These are phyloP conservation scores for Callyntrura sp. DNA, from an alignment of 2,888 invertebrate genomes.

Conservation along the genomic window DNA sequence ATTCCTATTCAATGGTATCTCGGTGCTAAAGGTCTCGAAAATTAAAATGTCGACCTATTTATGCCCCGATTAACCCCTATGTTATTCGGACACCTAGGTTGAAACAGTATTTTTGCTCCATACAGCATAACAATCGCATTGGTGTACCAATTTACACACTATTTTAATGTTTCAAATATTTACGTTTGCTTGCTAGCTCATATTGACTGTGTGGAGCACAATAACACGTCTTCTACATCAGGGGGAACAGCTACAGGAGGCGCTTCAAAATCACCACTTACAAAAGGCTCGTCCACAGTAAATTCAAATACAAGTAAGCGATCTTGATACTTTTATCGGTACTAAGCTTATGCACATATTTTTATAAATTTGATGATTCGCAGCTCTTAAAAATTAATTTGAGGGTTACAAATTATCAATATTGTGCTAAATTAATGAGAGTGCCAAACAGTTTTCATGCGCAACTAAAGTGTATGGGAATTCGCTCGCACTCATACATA, in stretches of 20 bases:
- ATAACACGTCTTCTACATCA: conserved; percentile 78
- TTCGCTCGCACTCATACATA: conserved; percentile 76
- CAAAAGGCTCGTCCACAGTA: conserved; percentile 76
- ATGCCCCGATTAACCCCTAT: conserved; percentile 72
- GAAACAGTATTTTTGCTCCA: conserved; percentile 60
- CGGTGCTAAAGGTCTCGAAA: conserved; percentile 80
- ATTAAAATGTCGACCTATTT: conserved; percentile 65
- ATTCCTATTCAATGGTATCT: conserved; percentile 58
- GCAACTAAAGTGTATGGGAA: conserved; percentile 65
- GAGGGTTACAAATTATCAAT: neutral
- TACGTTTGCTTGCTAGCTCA: conserved; percentile 69
- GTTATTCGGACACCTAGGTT: conserved; percentile 74
- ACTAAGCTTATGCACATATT: neutral
- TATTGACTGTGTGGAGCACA: conserved; percentile 81
- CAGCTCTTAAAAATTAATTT: conserved; percentile 17
- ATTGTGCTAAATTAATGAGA: conserved; percentile 74
- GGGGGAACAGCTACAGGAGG: conserved; percentile 59
- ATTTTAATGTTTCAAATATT: neutral
- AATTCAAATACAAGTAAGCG: conserved; percentile 71
- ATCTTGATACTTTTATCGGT: neutral
- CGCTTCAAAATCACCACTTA: conserved; percentile 77
- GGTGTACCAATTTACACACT: neutral
- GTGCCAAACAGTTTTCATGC: conserved; percentile 77
- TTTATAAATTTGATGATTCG: conserved; percentile 2
- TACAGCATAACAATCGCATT: neutral